Percentiles rank a stretch among this genome's conserved stretches.
Evolutionary conservation across 2,888 invertebrate species (phyloP).

Genomic region (Tryphoninae sp.): DNA sequence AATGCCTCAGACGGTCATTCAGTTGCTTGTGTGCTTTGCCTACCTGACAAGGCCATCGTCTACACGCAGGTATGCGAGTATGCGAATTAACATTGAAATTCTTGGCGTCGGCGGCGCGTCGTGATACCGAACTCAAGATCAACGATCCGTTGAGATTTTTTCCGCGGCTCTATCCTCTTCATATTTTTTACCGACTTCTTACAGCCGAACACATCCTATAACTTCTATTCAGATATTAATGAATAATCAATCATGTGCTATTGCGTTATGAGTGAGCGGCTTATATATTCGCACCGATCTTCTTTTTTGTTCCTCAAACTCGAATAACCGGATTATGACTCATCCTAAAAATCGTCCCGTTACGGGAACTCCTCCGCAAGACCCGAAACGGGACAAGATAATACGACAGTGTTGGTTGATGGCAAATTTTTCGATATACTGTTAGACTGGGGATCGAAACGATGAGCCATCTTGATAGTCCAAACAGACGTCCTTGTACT

Average conservation of each 20-base stretch:
- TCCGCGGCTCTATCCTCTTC: neutral
- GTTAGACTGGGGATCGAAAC: constrained; percentile 8
- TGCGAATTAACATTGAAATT: constrained; percentile 38
- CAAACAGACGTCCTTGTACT: constrained; percentile 12
- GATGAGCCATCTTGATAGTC: constrained; percentile 8
- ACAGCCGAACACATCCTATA: neutral
- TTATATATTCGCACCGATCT: neutral
- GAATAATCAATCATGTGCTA: constrained; percentile 16
- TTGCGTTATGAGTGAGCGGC: constrained; percentile 1
- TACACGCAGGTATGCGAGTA: constrained; percentile 18
- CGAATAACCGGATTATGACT: constrained; percentile 52
- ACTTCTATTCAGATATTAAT: constrained; percentile 4
- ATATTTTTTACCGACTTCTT: neutral
- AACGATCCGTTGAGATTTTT: constrained; percentile 33
- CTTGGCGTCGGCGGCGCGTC: neutral
- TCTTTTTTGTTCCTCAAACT: constrained; percentile 28
- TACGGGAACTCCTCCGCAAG: neutral
- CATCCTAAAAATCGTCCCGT: constrained; percentile 1
- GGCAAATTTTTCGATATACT: constrained; percentile 14
- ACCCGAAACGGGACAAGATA: neutral
- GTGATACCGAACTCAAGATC: constrained; percentile 32
- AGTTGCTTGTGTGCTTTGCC: constrained; percentile 30
- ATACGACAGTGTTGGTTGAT: neutral
- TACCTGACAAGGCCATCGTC: constrained; percentile 48
- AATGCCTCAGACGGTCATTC: constrained; percentile 34